A percentile compares a stretch with the other conserved stretches of the same genome.
Conservation (phyloP, 2,888 invertebrate genomes). For the Temnothorax unifasciatus region DNA sequence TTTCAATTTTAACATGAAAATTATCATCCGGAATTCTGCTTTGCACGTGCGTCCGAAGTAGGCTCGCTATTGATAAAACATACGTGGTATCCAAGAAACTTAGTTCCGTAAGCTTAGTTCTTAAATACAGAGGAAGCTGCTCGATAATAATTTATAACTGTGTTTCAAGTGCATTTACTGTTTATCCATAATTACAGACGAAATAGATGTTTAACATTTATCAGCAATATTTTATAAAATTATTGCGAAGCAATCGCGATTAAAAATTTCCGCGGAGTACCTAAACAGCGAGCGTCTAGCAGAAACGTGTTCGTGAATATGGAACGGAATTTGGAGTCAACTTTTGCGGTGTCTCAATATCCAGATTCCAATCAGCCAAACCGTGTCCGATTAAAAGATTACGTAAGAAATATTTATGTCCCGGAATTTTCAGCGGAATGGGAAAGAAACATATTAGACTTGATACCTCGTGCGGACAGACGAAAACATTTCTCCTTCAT, state of each 20-base stretch:
- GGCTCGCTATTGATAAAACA: conserved; percentile 38
- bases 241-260: background rate
- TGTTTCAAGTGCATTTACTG: background rate
- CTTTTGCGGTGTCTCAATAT: background rate
- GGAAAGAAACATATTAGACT: conserved; percentile 79
- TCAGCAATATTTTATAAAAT: background rate
- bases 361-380: background rate
- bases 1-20: background rate
- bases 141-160: conserved; percentile 13
- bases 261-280: background rate
- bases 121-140: background rate
- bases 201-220: background rate
- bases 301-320: background rate
- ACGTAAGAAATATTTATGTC: conserved; percentile 67
- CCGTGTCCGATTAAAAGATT: conserved; percentile 45
- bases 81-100: conserved; percentile 31
- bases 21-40: background rate
- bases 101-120: background rate
- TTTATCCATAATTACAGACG: background rate
- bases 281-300: background rate
- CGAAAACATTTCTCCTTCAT: conserved; percentile 73
- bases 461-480: conserved; percentile 72
- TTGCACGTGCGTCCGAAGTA: background rate
- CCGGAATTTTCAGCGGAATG: conserved; percentile 76
- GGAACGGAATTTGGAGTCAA: conserved; percentile 23